Base-by-base conservation (phyloP, 2,797 vertebrate genomes). In the Girardinus metallicus region DNA sequence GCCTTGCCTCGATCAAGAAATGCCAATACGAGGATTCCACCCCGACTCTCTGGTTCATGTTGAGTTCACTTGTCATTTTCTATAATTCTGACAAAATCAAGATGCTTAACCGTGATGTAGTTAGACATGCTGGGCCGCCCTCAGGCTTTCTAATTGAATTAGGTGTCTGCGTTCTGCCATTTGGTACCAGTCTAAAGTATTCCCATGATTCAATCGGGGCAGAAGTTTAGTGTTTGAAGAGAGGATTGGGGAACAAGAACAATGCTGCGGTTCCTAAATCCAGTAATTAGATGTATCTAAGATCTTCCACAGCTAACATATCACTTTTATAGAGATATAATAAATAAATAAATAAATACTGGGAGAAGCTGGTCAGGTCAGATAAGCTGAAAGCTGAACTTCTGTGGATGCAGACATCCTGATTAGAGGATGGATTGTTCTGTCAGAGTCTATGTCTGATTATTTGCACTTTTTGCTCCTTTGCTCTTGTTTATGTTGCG, bases 41-140 rank as follows among this genome's bases (percentile, higher is more conserved):
- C 15, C 87, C 29, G 83, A 89, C 88, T 92, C 81, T 49, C 83
- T 90, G 93, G 95, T 95, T 96, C 95, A 96, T 36, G 81, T 94
- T 75, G 85, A 96, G 95, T 96, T 95, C 95, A 96, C 95, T 95
- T 95, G 95, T 95, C 95, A 95, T 96, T 95, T 95, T 95, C 91
- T 90, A 95, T 95, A 93, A 95, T 95, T 96, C 84, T 94, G 95
- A 95, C 92, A 91, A 94, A 94, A 94, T 94, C 94, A 95, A 95
- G 94, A 95, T 92, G 92, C 88, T 93, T 93, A 92, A 87, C 92
- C 6, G 47, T 93, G 94, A 95, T 95, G 94, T 85, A 85, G 94
- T 95, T 95, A 95, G 92, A 83, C 84, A 71, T 80, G 85, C 88
- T 77, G 78, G 86, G 90, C 86, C 78, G 91, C 89, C 91, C 91